Evolutionary conservation across 2,113 vertebrate genomes (phyloP), one percentile per base, ranked within the genome.

Genomic region (Tenrec ecaudatus): DNA sequence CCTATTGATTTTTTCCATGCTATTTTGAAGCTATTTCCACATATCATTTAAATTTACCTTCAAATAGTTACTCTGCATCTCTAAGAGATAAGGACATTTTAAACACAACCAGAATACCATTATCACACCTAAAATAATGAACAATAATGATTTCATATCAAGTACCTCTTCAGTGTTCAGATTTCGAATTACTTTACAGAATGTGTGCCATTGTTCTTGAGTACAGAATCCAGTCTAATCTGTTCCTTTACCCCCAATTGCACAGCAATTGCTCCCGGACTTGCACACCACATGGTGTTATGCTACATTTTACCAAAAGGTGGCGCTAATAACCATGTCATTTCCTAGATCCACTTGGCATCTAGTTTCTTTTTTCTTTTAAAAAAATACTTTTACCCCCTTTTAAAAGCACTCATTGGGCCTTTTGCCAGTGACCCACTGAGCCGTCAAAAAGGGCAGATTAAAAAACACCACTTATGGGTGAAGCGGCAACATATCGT

Each of bases 221-320:
- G 14, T 23, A 58, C 17, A 20, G 47, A 83, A 94, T 87, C 12
- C 16, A 73, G 38, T 79, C 47, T 29, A 4, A 25, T 64, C n/a
- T 58, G 73, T 71, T 20, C 47, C 38, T 47, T 47, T 47, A 47
- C 43, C 43, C 43, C 43, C 5, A 47, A 47, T 47, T 47, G 43
- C 43, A 47, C 10, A 47, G 43, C 43, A 47, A 47, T 47, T 47
- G 20, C 83, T 6, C n/a, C n/a, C 9, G 0, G 11, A 33, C 31
- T 23, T 36, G 9, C 2, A 3, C 23, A 22, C 4, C 4, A n/a
- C 15, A 23, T n/a, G 11, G 8, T 80, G 82, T 79, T 19, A 75
- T 88, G 8, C 53, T 31, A 15, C 29, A 60, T 80, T 23, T 71
- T 17, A 88, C 76, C 96, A 53, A 17, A 78, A 96, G 96, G 27